phyloP scores from a whole-genome alignment of 2,797 vertebrate genomes.

The Gadopsis bispinosus region DNA sequence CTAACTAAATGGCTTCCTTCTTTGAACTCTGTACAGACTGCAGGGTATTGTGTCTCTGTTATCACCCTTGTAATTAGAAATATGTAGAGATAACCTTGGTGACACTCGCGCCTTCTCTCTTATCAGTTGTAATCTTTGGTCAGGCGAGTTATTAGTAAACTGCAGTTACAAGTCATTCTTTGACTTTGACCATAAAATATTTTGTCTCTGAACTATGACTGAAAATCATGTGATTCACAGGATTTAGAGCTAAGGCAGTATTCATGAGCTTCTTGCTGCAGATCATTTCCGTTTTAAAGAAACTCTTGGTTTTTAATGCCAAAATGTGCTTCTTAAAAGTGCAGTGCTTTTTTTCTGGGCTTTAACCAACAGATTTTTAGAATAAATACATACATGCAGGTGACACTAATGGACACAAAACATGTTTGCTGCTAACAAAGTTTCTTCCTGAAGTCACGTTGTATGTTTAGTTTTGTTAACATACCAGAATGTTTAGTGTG shows the following conservation, averaged over 20 bases:
- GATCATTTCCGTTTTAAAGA: background rate
- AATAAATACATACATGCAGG: background rate
- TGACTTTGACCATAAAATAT: conserved; percentile 1
- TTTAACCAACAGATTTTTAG: background rate
- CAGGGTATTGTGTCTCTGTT: background rate
- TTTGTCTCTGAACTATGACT: conserved; percentile 22
- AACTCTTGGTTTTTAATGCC: background rate
- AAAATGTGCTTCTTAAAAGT: background rate
- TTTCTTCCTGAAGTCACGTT: background rate
- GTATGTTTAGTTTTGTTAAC: conserved; percentile 9
- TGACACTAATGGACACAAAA: background rate
- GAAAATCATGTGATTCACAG: conserved; percentile 25
- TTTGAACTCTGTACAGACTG: conserved; percentile 31
- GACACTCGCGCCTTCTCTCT: conserved; percentile 27
- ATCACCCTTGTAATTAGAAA: conserved; percentile 25
- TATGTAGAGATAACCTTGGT: conserved; percentile 43
- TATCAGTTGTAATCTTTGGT: conserved; percentile 66
- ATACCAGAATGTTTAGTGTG: background rate
- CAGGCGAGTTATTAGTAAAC: conserved; percentile 21
- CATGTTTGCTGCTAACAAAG: background rate
- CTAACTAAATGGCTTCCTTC: background rate
- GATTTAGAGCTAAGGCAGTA: background rate
- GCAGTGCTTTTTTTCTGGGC: background rate
- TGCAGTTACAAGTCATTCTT: conserved; percentile 28
- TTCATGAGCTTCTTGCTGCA: conserved; percentile 5